Evolutionary conservation across 35 echinoderm and acorn worm species (phyloP).

Genomic region (Stichopus chloronotus): DNA sequence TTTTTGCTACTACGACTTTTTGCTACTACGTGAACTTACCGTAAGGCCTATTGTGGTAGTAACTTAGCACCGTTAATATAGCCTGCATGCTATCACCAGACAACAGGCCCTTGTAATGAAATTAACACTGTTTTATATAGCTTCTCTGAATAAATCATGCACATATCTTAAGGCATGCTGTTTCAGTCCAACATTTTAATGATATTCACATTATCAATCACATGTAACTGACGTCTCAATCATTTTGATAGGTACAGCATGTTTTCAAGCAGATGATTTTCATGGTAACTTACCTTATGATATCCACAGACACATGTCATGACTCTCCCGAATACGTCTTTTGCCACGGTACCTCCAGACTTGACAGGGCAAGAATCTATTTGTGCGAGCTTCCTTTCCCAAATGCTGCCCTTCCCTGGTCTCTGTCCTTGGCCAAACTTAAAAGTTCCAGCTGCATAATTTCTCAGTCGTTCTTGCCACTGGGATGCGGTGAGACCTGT

Average conservation of each 20-base stretch:
- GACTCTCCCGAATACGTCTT: background rate
- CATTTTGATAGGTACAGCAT: background rate
- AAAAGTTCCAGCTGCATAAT: background rate
- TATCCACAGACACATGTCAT: background rate
- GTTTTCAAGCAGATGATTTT: background rate
- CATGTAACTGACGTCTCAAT: background rate
- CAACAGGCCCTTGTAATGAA: background rate
- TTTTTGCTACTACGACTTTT: too few relatives aligned
- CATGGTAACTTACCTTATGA: background rate
- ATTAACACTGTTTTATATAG: background rate
- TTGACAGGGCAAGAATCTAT: background rate
- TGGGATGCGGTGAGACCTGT: background rate
- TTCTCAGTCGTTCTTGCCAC: background rate
- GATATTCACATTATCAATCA: background rate
- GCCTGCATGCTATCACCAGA: too few relatives aligned
- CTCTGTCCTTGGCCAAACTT: background rate
- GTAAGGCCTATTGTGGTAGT: too few relatives aligned
- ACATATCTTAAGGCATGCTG: background rate
- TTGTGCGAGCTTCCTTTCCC: background rate
- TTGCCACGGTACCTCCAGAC: background rate
- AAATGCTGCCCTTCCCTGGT: background rate
- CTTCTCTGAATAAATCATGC: too few relatives aligned
- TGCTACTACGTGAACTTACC: too few relatives aligned
- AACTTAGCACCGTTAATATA: too few relatives aligned
- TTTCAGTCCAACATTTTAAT: background rate